Evolutionary conservation across 1,140 invertebrate genomes (phyloP), one percentile per base, ranked within the genome.

Genomic region (Thalassaphorura encarpata): DNA sequence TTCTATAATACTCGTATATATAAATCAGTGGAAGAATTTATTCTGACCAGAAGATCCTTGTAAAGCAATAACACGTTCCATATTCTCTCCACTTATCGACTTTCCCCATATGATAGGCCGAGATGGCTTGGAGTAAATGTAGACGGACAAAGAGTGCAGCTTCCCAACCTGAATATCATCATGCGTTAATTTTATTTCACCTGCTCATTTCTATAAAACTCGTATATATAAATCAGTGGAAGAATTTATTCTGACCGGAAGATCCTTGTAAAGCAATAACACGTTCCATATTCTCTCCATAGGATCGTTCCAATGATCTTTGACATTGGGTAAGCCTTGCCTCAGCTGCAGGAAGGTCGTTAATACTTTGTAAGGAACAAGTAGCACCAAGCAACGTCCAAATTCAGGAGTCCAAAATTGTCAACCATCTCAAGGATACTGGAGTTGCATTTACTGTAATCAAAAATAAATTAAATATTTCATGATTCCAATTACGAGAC

Each of bases 321-420:
- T 86, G 82, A 64, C 84, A 85, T 24, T 74, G 71, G 18, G 69
- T 68, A 29, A 89, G 70, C 31, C 85, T 72, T 6, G 73, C 66
- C 36, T 83, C 79, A 2, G 84, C 85, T 69, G 87, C 83, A 16
- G 82, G 82, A 39, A 86, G 69, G 54, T 84, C 78, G 18, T 76
- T 73, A 19, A 87, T 74, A 68, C 80, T 84, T 66, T 79, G 75
- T 6, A 18, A 89, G 72, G 66, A 79, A 80, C 27, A 88, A 73
- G 73, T 89, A 89, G 70, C 85, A 87, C 87, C 87, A 89, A 3
- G 83, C 83, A 60, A 89, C 84, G 69, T 89, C 86, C 62, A 89
- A 71, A 70, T 87, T 84, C 4, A 89, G 71, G 1, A 88, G 70
- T 0, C 83, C 86, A 74, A 82, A 86, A 68, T 64, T 64, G 23